Conservation (phyloP, 2,797 vertebrate species). For the Melanotaenia pygmaea region DNA sequence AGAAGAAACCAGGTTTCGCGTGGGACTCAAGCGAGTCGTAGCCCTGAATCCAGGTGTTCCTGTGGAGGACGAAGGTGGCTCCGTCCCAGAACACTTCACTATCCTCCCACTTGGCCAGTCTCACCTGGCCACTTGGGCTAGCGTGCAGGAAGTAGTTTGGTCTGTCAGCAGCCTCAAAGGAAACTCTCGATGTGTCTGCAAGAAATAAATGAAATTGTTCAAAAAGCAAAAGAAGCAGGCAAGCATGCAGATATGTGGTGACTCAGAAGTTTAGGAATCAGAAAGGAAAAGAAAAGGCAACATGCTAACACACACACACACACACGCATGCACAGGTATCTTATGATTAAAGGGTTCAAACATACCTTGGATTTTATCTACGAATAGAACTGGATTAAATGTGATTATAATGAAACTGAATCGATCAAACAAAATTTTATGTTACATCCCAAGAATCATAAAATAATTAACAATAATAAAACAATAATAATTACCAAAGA, state of each 20-base stretch:
- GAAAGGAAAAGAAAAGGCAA: too few relatives aligned
- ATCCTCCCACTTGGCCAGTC: conserved; percentile 88
- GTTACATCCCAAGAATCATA: too few relatives aligned
- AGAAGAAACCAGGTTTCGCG: conserved; percentile 88
- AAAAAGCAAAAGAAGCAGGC: neutral
- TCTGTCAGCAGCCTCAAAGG: conserved; percentile 90
- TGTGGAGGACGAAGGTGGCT: conserved; percentile 91
- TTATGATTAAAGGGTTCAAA: too few relatives aligned
- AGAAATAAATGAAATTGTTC: neutral
- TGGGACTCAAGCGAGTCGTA: conserved; percentile 93
- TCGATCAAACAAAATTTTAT: too few relatives aligned
- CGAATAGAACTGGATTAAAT: too few relatives aligned
- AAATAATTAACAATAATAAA: too few relatives aligned
- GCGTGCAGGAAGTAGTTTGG: conserved; percentile 92
- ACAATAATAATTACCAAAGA: too few relatives aligned
- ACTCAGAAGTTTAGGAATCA: neutral
- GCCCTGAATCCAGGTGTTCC: conserved; percentile 87
- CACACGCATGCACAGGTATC: too few relatives aligned
- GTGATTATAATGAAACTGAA: too few relatives aligned
- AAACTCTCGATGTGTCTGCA: conserved; percentile 89
- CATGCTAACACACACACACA: too few relatives aligned
- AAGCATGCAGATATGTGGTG: neutral
- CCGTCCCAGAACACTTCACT: conserved; percentile 84
- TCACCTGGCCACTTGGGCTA: conserved; percentile 81
- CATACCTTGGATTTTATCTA: too few relatives aligned